Evolutionary conservation across 2,113 vertebrate species (phyloP).

Genomic region (Synodontis membranacea): DNA sequence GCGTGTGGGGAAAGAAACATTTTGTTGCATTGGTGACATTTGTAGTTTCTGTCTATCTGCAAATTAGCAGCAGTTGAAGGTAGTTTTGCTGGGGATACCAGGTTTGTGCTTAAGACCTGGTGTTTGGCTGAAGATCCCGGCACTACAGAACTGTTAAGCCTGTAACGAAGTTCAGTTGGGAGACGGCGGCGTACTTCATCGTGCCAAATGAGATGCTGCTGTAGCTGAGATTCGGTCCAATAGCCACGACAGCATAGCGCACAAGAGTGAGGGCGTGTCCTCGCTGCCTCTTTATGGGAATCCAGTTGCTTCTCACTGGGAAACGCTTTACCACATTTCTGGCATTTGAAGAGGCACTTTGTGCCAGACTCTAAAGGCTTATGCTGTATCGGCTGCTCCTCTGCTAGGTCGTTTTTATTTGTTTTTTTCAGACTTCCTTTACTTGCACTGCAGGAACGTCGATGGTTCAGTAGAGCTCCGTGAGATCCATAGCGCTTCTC

Average conservation of each 20-base stretch:
- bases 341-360: conserved; percentile 74
- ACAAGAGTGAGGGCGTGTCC: conserved; percentile 68
- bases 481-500: conserved; percentile 55
- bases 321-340: conserved; percentile 77
- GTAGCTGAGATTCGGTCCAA: conserved; percentile 73
- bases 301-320: conserved; percentile 65
- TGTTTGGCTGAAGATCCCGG: conserved; percentile 50
- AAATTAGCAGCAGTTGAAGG: not conserved
- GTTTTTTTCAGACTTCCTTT: conserved; percentile 42
- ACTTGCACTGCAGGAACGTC: conserved; percentile 39
- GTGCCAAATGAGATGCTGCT: conserved; percentile 77
- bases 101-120: conserved; percentile 11
- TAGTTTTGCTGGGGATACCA: conserved; percentile 7
- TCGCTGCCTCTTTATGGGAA: conserved; percentile 65
- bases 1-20: conserved; percentile 61
- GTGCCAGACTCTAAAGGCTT: conserved; percentile 45
- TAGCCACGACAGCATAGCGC: conserved; percentile 75
- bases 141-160: conserved; percentile 63
- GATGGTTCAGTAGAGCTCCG: conserved; percentile 53
- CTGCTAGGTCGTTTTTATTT: conserved; percentile 12
- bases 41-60: conserved; percentile 57
- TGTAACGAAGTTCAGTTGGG: conserved; percentile 71
- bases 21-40: conserved; percentile 66
- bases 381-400: conserved; percentile 30
- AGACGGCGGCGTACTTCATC: conserved; percentile 73